A percentile compares a stretch with the other conserved stretches of the same genome.
Conservation (phyloP, 2,797 vertebrate species). For the Myotis daubentonii region DNA sequence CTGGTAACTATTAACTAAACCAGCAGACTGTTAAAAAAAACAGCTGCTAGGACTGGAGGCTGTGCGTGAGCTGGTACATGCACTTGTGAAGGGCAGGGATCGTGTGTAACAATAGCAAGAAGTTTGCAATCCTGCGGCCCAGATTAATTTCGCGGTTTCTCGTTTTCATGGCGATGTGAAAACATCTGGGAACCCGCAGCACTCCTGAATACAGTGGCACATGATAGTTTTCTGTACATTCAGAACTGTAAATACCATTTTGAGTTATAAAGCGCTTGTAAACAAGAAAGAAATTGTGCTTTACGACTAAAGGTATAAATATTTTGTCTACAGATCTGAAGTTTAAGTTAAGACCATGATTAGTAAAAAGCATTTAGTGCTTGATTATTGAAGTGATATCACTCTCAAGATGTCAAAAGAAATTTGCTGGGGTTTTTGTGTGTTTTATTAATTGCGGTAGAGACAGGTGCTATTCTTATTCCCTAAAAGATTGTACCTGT, state of each 20-base stretch:
- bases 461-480: constrained; percentile 33
- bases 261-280: background rate
- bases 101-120: background rate
- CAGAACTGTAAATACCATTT: background rate
- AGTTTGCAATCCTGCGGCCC: background rate
- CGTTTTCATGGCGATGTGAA: background rate
- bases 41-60: background rate
- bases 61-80: background rate
- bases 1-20: background rate
- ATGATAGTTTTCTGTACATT: background rate
- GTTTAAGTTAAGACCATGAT: constrained; percentile 42
- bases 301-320: background rate
- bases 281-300: background rate
- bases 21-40: background rate
- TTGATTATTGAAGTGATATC: background rate
- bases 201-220: background rate
- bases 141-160: background rate
- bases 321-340: constrained; percentile 13
- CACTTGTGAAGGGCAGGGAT: background rate
- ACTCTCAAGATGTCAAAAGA: background rate
- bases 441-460: constrained; percentile 46
- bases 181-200: background rate
- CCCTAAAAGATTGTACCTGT: constrained; percentile 30
- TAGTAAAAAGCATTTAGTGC: background rate
- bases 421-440: background rate